A percentile compares a stretch with the other conserved stretches of the same genome.
Conservation (phyloP, 2,888 invertebrate genomes). For the Trissolcus brochymenae region DNA sequence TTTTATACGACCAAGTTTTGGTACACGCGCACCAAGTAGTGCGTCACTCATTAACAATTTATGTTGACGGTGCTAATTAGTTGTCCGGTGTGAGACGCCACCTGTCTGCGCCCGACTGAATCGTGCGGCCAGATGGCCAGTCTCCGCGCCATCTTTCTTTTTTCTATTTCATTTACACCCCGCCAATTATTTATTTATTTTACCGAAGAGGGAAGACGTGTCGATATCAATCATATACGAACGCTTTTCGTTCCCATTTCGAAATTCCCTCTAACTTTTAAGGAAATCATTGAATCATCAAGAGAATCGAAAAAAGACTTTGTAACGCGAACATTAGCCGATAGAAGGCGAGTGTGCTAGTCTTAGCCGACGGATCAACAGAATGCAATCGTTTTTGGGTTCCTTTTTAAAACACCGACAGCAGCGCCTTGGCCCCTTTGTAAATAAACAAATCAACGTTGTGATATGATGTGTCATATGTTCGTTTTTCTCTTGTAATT, state of each 20-base stretch:
- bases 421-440: slow-evolving; percentile 7
- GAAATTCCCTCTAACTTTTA: neutral
- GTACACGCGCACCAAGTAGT: slow-evolving; percentile 16
- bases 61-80: slow-evolving; percentile 52
- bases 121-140: neutral
- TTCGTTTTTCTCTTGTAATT: slow-evolving; percentile 26
- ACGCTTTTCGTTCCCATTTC: neutral
- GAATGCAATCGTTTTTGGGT: slow-evolving; percentile 67
- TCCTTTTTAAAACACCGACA: slow-evolving; percentile 4
- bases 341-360: slow-evolving; percentile 59
- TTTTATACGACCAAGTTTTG: slow-evolving; percentile 27
- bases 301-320: slow-evolving; percentile 12
- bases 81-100: slow-evolving; percentile 37
- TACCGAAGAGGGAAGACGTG: neutral
- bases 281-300: neutral
- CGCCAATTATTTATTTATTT: neutral
- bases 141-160: neutral
- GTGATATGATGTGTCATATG: slow-evolving; percentile 48
- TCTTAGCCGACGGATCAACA: slow-evolving; percentile 63
- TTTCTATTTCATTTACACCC: no score
- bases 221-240: slow-evolving; percentile 10
- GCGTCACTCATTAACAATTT: slow-evolving; percentile 52
- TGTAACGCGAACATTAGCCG: slow-evolving; percentile 7
- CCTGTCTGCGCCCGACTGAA: slow-evolving; percentile 27
- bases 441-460: slow-evolving; percentile 35